Base-by-base conservation (phyloP, 2,113 vertebrate genomes). In the Trogon surrucura region DNA sequence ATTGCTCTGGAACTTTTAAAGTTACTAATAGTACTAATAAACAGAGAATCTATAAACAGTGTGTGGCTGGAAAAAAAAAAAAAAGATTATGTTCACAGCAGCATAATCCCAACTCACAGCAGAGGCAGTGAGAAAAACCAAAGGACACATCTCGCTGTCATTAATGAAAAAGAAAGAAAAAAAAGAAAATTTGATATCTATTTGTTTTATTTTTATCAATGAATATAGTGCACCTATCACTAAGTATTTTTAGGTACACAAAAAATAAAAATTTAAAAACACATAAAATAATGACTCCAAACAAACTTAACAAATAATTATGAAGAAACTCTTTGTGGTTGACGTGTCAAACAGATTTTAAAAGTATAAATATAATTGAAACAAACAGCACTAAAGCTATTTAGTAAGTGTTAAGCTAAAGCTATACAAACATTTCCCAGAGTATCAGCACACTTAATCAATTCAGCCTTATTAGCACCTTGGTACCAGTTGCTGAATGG, bases 401-500 rank as follows among this genome's bases (percentile, higher is more conserved):
- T 78, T 60, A 89, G 50, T 70, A 82, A 88, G 48, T 50, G 56
- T 82, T 94, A 95, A 58, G 54, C 85, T 94, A 85, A 86, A 97
- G 51, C 74, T 74, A 77, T 19, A 82, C 80, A 78, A 69, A 70
- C 26, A 50, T 72, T 90, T 95, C 38, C 45, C 72, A 20, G 23
- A 75, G 45, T 75, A 67, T 77, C 62, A 78, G 69, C 84, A 80
- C 44, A 71, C 51, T 84, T 65, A 64, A 10, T 92, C 85, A 82
- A 82, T 78, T 77, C 90, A 92, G 89, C 80, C 45, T 50, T 50
- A 88, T 71, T 70, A 94, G 85, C 80, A 93, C 89, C 93, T 91
- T 85, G 71, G 71, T 86, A 95, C 73, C 89, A 53, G 62, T 19
- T 87, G 87, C 95, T 97, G 67, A 96, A 94, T 54, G 84, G 86